Conservation (phyloP, 2,888 invertebrate genomes). For the Unio pictorum region DNA sequence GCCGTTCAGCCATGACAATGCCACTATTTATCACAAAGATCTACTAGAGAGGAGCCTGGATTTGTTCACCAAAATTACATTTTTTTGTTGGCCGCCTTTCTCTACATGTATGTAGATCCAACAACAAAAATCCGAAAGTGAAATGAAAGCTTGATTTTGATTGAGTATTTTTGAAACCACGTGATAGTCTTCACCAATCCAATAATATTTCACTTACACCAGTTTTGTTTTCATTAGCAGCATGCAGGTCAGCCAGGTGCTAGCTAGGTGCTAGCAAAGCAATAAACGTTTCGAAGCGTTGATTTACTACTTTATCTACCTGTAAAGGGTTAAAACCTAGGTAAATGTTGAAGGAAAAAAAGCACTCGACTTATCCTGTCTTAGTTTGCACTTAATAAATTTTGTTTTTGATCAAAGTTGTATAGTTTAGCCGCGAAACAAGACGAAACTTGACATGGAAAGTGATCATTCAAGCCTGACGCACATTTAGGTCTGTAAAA, state of each 20-base stretch:
- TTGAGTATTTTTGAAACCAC: slow-evolving; percentile 19
- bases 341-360: neutral
- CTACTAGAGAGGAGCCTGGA: neutral
- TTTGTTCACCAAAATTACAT: neutral
- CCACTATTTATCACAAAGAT: neutral
- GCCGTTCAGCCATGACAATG: slow-evolving; percentile 33
- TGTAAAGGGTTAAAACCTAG: too few relatives aligned
- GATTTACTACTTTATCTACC: too few relatives aligned
- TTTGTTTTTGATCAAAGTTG: neutral
- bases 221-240: slow-evolving; percentile 42
- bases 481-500: neutral
- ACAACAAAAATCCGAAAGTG: slow-evolving; percentile 31
- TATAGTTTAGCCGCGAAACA: slow-evolving; percentile 7
- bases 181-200: slow-evolving; percentile 27
- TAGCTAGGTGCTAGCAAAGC: neutral
- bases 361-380: neutral
- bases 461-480: slow-evolving; percentile 5
- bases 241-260: slow-evolving; percentile 9
- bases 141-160: slow-evolving; percentile 17
- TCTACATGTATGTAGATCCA: slow-evolving; percentile 12
- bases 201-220: slow-evolving; percentile 22
- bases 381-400: neutral
- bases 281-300: neutral
- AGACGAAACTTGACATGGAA: slow-evolving; percentile 5
- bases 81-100: too few relatives aligned